Base-by-base conservation (phyloP, 2,888 invertebrate genomes). In the Autographa gamma region DNA sequence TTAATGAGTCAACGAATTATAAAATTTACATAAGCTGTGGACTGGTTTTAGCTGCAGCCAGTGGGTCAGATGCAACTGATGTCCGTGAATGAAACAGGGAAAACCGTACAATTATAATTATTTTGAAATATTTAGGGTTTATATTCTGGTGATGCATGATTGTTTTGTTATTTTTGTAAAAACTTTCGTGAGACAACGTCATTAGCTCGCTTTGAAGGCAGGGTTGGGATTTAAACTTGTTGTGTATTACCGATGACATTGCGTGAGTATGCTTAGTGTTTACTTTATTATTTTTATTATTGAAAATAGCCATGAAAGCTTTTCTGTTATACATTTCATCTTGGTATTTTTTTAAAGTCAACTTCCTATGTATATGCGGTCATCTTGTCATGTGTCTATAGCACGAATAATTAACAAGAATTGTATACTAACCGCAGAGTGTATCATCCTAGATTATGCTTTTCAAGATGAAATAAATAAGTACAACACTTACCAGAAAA, bases 1-100 rank as follows among this genome's bases (percentile, higher is more conserved):
- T 13, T 66, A 77, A 77, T 79, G 77, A 75, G 66, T 81, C 70
- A 67, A 64, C 66, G 66, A 66, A 79, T 81, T 80, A 81, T 63
- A 74, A 72, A 82, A 81, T 82, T 82, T 79, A 75, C 82, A 77
- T 81, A 82, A 75, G 56, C 74, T 59, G 34, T 38, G 38, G 38
- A 38, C 38, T 8, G 8, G 38, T 60, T 25, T 25, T 25, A 25
- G 25, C 25, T 3, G 9, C 32, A 18, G 18, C 38, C 19, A 66
- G 68, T 74, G 38, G 79, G 77, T 73, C 74, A 74, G 9, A 59
- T n/a, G 19, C 63, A 74, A 69, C 69, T 32, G 5, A 48, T 19
- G 13, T 65, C 66, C 60, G 71, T 69, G 63, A 68, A 70, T 76
- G 68, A 71, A 67, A 25, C 38, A 58, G 60, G 65, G 60, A 63